Conservation (phyloP, 2,888 invertebrate genomes). For the Sphaeridia pumilis region DNA sequence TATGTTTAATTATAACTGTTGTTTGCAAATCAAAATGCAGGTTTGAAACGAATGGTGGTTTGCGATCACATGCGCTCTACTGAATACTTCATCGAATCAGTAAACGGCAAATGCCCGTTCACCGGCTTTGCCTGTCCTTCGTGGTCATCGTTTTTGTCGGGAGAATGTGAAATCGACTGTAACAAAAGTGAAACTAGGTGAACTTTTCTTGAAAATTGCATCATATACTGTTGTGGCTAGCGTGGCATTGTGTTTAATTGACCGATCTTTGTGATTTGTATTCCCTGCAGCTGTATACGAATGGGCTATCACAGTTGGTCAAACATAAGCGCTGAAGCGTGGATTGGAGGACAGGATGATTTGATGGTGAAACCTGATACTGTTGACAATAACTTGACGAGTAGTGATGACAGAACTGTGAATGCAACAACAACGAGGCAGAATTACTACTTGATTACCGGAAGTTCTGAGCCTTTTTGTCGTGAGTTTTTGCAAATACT, state of each 20-base stretch:
- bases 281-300: background rate
- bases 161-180: conserved; percentile 37
- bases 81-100: conserved; percentile 71
- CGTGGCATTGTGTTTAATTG: no score
- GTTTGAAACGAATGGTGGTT: conserved; percentile 57
- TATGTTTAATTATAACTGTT: background rate
- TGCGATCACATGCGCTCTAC: conserved; percentile 81
- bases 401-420: background rate
- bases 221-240: no score
- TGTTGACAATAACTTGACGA: background rate
- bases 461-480: background rate
- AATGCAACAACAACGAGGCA: no score
- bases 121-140: conserved; percentile 65
- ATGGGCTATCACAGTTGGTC: background rate
- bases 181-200: background rate
- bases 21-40: conserved; percentile 37
- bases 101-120: conserved; percentile 64
- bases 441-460: background rate
- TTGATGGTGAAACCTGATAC: background rate
- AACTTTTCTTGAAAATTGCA: no score
- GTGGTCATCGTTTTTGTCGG: conserved; percentile 48
- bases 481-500: background rate
- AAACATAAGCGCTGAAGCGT: background rate
- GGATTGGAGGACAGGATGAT: background rate
- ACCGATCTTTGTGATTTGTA: no score